A percentile compares a stretch with the other conserved stretches of the same genome.
Evolutionary conservation across 2,113 vertebrate genomes (phyloP).

Genomic region (Austrofundulus limnaeus): DNA sequence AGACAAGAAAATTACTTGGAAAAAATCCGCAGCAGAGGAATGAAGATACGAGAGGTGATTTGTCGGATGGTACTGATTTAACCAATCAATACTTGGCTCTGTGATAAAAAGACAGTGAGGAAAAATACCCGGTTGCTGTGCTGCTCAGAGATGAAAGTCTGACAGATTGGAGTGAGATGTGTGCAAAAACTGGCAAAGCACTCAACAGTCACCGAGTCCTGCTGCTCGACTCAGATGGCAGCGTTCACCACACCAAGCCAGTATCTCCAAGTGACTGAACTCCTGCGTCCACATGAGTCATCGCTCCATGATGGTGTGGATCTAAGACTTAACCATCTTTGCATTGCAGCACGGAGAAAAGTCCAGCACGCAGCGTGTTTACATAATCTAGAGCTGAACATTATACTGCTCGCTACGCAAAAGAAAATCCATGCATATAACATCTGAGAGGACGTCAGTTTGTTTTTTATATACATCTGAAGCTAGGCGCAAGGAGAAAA

Average conservation of each 20-base stretch:
- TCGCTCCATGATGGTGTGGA: background rate
- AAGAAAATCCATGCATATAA: background rate
- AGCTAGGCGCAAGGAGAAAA: background rate
- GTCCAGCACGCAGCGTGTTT: background rate
- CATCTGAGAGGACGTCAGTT: background rate
- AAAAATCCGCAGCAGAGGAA: background rate
- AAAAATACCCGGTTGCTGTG: background rate
- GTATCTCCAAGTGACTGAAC: slow-evolving; percentile 5
- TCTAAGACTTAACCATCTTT: slow-evolving; percentile 7
- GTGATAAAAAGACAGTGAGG: slow-evolving; percentile 18
- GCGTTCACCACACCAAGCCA: slow-evolving; percentile 24
- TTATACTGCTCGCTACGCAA: slow-evolving; percentile 1
- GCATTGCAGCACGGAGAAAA: background rate
- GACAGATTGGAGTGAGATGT: slow-evolving; percentile 17
- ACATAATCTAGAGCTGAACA: slow-evolving; percentile 1
- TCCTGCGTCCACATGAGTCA: slow-evolving; percentile 4
- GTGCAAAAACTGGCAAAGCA: slow-evolving; percentile 23
- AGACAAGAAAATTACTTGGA: background rate
- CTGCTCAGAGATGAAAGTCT: slow-evolving; percentile 30
- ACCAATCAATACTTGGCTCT: slow-evolving; percentile 43
- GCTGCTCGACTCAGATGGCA: slow-evolving; percentile 35
- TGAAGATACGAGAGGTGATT: slow-evolving; percentile 30
- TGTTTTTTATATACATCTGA: slow-evolving; percentile 5
- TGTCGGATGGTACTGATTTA: slow-evolving; percentile 44
- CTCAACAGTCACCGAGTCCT: slow-evolving; percentile 16